Evolutionary conservation across 1,140 invertebrate species (phyloP), one percentile per base, ranked within the genome.

Genomic region (Cyclargus thomasi): DNA sequence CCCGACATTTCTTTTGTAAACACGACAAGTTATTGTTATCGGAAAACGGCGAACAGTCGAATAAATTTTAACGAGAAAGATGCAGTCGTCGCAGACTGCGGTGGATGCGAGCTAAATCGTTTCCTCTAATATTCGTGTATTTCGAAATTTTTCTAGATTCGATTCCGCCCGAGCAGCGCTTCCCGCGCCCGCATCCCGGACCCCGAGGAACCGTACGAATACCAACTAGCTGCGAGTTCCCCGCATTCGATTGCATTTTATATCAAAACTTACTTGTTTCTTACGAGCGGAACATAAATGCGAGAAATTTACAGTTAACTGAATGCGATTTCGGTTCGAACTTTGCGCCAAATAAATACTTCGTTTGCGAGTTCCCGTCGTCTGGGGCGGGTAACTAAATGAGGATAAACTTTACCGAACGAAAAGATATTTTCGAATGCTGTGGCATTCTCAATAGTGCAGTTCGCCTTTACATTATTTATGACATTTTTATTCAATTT

Each of bases 141-240:
- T 74, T 69, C 71, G 62, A 67, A 53, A 53, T 59, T 69, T 69
- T 47, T 36, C 53, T 21, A 62, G 36, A 20, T 47, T 20, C 21
- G 53, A 65, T 65, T 69, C 57, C 64, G 62, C 66, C 69, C 47
- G 39, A 47, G 14, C 68, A 69, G 62, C 64, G 69, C 66, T 75
- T 55, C 17, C 59, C 59, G 68, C 59, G 67, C 67, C 62, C 67
- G 57, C 67, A 63, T 69, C 68, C 62, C 71, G 71, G 77, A 73
- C 72, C 72, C 70, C 70, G 72, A 75, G 74, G 70, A 74, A 73
- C 36, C 11, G 53, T 70, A 68, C 70, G 74, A 78, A 78, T 74
- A 75, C 75, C 66, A 73, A 79, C 70, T 72, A 69, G 70, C 67
- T 70, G 53, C 57, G 62, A 68, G 59, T 67, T 69, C 67, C 62